Conservation (phyloP, 1,140 invertebrate genomes). For the Proctacanthus coquilletti region DNA sequence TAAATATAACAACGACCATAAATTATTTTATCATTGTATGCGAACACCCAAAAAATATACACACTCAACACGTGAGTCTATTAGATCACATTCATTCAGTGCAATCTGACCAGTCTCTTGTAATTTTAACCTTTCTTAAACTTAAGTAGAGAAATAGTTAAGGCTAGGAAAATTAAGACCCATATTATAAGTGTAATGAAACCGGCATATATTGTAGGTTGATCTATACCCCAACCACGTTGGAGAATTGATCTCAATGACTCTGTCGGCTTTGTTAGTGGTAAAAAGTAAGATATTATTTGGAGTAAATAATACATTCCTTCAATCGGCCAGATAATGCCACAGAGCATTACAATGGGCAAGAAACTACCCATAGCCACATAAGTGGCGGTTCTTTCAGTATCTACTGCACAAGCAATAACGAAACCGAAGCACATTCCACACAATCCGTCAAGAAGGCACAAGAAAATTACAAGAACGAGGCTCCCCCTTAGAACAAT, state of each 20-base stretch:
- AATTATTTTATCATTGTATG: no score
- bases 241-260: constrained; percentile 74
- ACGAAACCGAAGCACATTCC: constrained; percentile 92
- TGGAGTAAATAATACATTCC: constrained; percentile 66
- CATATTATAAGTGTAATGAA: constrained; percentile 71
- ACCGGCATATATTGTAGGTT: constrained; percentile 68
- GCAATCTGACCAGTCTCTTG: not conserved
- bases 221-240: constrained; percentile 65
- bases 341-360: constrained; percentile 79
- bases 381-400: constrained; percentile 84
- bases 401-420: constrained; percentile 72
- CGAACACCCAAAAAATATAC: no score
- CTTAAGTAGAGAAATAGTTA: constrained; percentile 64
- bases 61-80: no score
- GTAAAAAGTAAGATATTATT: constrained; percentile 64
- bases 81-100: no score
- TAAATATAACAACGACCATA: no score
- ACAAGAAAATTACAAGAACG: constrained; percentile 56
- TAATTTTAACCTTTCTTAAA: constrained; percentile 58
- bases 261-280: constrained; percentile 86
- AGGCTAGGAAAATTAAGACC: constrained; percentile 66
- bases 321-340: constrained; percentile 72
- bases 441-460: constrained; percentile 69
- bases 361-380: constrained; percentile 84
- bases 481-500: constrained; percentile 67